Evolutionary conservation across 30 jellyfish, hydroid and myxozoan genomes (phyloP), one percentile per base, ranked within the genome.

Genomic region (Aurelia sp.): DNA sequence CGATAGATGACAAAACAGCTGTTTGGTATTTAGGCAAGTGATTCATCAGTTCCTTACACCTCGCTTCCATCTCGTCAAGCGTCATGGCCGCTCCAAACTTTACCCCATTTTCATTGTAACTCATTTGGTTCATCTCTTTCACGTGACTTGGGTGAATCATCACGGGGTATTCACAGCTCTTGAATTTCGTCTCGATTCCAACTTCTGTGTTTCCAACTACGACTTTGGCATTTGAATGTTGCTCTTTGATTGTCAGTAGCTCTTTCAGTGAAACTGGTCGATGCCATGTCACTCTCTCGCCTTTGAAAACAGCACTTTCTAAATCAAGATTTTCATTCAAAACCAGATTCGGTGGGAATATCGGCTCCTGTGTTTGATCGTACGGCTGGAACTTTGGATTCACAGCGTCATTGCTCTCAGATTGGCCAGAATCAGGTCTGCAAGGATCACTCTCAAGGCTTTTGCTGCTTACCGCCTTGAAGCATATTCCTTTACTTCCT

Each of bases 321-420:
- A 0, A 3, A 31, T 72, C 24, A 8, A 38, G 24, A 3, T 53
- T 40, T 18, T 72, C 22, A 21, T 50, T 19, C 24, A 72, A 44
- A 8, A 72, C 47, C 84, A 72, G 27, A 13, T 53, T 48, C 8
- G 84, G 84, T 4, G 81, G 81, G 65, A 40, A 80, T 13, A 78
- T 78, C 30, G 89, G 89, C 89, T 78, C 89, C 58, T 78, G 89
- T 19, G 63, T 63, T 41, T 63, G 68, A 27, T 62, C 69, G 72
- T 78, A 78, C 7, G 89, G 70, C 30, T 13, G 13, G 48, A 78
- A 40, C 33, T 9, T 44, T 44, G 55, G 55, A 44, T 44, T 44
- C 55, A 8, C 55, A 9, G 55, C 55, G 55, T 44, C 55, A 44
- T 44, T 44, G 15, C 13, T 44, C 55, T 44, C 55, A 44, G 55